Evolutionary conservation across 1,140 invertebrate genomes (phyloP).

Genomic region (Latrodectus geometricus): DNA sequence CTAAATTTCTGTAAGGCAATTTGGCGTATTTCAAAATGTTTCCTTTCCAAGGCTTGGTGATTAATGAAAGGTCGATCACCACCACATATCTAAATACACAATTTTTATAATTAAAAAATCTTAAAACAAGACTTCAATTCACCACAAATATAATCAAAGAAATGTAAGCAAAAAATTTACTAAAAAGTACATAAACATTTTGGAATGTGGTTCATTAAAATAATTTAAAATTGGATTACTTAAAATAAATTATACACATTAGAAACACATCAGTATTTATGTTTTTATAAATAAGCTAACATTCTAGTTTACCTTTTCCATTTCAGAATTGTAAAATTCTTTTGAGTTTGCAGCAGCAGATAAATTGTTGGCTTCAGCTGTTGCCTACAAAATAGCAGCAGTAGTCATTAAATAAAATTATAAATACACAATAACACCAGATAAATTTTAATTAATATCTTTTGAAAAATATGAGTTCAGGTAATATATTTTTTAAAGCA

Average conservation of each 20-base stretch:
- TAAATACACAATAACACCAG: not conserved
- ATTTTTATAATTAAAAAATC: not conserved
- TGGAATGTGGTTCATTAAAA: too few relatives aligned
- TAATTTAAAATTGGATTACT: too few relatives aligned
- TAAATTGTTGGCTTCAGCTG: slow-evolving; percentile 97
- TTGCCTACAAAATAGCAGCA: slow-evolving; percentile 77
- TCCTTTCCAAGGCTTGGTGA: slow-evolving; percentile 81
- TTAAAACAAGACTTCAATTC: too few relatives aligned
- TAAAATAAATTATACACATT: too few relatives aligned
- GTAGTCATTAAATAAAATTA: slow-evolving; percentile 3
- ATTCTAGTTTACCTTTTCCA: slow-evolving; percentile 81
- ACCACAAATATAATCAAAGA: too few relatives aligned
- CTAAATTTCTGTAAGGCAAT: slow-evolving; percentile 83
- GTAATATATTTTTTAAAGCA: not conserved
- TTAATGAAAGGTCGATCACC: slow-evolving; percentile 90
- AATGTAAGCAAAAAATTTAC: too few relatives aligned
- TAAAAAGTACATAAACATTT: too few relatives aligned
- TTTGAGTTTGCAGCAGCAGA: slow-evolving; percentile 92
- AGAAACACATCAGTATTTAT: too few relatives aligned
- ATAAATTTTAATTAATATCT: not conserved
- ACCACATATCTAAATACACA: slow-evolving; percentile 75
- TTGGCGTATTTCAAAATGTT: slow-evolving; percentile 74
- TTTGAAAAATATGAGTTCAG: not conserved
- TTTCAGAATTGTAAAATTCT: slow-evolving; percentile 88
- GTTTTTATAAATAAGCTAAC: too few relatives aligned